Conservation (phyloP, 2,113 vertebrate genomes). For the Piprites chloris region DNA sequence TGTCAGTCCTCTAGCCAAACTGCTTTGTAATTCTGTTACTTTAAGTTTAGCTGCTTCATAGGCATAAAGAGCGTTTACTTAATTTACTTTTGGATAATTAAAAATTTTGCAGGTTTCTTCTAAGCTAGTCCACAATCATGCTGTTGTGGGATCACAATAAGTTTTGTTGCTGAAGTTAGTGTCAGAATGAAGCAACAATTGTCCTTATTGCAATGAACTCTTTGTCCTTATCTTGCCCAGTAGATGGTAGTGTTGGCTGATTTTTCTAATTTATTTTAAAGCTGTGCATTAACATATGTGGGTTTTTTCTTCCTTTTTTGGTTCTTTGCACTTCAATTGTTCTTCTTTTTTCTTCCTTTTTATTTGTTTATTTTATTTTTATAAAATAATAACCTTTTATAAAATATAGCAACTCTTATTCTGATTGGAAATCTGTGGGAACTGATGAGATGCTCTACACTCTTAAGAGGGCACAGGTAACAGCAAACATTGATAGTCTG, state of each 20-base stretch:
- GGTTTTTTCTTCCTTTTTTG: not conserved
- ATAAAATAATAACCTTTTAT: not conserved
- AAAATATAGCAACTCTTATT: not conserved
- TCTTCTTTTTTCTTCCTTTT: too few relatives aligned
- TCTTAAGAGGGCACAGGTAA: not conserved
- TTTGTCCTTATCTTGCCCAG: conserved; percentile 72
- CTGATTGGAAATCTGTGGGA: not conserved
- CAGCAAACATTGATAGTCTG: not conserved
- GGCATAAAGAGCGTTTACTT: not conserved
- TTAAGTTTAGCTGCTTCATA: not conserved
- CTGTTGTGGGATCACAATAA: not conserved
- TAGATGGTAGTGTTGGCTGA: conserved; percentile 78
- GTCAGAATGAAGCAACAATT: not conserved
- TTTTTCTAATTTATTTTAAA: conserved; percentile 62
- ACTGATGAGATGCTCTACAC: not conserved
- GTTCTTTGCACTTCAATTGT: not conserved
- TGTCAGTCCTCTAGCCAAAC: not conserved
- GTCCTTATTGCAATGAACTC: not conserved
- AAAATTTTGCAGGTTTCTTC: not conserved
- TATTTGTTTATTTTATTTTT: too few relatives aligned
- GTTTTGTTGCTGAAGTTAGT: not conserved
- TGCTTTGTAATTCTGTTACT: not conserved
- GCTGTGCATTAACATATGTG: not conserved
- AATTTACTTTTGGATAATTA: not conserved
- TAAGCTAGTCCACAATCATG: not conserved